Percentiles rank a stretch among this genome's conserved stretches.
phyloP scores from a whole-genome alignment of 2,113 vertebrate species.

The Chaetodon trifascialis region DNA sequence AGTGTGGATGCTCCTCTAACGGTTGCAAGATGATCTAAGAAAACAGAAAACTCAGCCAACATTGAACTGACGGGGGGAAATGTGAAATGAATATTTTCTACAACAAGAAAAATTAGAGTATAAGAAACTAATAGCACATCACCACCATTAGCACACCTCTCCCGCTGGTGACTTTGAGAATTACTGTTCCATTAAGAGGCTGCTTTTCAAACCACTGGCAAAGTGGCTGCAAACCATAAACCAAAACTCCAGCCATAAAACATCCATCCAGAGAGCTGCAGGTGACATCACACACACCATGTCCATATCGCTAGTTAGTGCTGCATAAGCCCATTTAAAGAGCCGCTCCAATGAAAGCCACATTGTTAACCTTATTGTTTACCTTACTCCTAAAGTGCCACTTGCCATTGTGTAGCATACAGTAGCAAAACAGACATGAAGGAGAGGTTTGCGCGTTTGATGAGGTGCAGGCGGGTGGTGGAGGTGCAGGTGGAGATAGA shows the following conservation, averaged over 20 bases:
- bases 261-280: background rate
- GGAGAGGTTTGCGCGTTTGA: too few species aligned
- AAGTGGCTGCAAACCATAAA: conserved; percentile 18
- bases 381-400: too few species aligned
- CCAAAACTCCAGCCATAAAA: background rate
- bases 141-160: background rate
- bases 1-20: background rate
- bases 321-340: background rate
- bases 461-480: too few species aligned
- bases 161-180: background rate
- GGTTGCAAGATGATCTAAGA: background rate
- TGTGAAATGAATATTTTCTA: background rate
- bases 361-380: too few species aligned
- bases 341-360: too few species aligned
- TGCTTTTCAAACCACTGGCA: background rate
- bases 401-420: too few species aligned
- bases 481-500: too few species aligned
- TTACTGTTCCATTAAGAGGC: background rate
- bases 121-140: background rate
- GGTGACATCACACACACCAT: background rate
- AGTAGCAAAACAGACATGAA: too few species aligned
- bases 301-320: background rate
- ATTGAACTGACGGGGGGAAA: too few species aligned
- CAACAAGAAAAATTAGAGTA: background rate
- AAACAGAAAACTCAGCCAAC: too few species aligned